Evolutionary conservation across 2,113 vertebrate species (phyloP).

Genomic region (Podilymbus podiceps): DNA sequence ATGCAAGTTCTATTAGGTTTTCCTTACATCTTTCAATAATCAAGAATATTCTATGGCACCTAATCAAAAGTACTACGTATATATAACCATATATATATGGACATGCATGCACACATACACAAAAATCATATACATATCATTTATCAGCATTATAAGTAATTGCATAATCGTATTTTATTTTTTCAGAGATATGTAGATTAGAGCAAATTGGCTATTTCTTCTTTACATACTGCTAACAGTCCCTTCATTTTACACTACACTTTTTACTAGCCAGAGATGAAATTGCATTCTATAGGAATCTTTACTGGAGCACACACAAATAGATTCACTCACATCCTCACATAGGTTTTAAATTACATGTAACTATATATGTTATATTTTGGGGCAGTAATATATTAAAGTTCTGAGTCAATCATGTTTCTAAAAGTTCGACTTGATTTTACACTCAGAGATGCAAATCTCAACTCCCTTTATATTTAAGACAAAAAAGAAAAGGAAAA

Average conservation of each 20-base stretch:
- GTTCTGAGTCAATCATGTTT: not conserved
- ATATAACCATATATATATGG: not conserved
- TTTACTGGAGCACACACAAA: not conserved
- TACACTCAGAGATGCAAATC: not conserved
- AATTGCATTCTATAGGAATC: not conserved
- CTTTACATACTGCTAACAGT: not conserved
- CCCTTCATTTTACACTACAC: not conserved
- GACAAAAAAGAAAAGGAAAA: not conserved
- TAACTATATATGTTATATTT: not conserved
- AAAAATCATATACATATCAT: not conserved
- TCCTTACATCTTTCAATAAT: not conserved
- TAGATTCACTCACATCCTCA: not conserved
- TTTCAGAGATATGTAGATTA: not conserved
- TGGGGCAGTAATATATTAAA: not conserved
- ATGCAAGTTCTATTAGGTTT: not conserved
- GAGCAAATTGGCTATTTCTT: not conserved
- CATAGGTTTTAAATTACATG: not conserved
- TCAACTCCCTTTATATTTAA: not conserved
- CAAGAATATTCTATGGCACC: not conserved
- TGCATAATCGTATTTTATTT: not conserved
- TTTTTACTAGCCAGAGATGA: not conserved
- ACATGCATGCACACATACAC: not conserved
- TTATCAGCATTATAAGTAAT: not conserved
- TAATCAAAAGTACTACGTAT: not conserved
- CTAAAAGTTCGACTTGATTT: not conserved